phyloP scores from a whole-genome alignment of 2,888 invertebrate species.

The Syritta pipiens region DNA sequence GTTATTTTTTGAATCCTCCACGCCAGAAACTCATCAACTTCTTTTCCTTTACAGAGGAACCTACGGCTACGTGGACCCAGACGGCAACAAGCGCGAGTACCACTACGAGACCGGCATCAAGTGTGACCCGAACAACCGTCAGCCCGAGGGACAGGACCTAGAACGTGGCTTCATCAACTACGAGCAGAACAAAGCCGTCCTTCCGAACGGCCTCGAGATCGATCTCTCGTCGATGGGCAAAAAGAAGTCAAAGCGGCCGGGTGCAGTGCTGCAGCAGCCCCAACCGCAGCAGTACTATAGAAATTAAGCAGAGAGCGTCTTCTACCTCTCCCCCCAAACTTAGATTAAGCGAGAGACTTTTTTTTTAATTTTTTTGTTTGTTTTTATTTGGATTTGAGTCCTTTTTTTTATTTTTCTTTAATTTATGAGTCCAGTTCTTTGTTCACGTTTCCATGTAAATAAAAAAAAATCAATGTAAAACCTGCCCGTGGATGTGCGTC shows the following conservation, averaged over 20 bases:
- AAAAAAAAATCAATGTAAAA: constrained; percentile 40
- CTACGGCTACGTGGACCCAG: constrained; percentile 92
- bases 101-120: constrained; percentile 89
- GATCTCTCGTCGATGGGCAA: constrained; percentile 86
- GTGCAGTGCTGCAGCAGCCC: constrained; percentile 71
- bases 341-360: constrained; percentile 52
- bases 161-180: constrained; percentile 86
- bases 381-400: constrained; percentile 25
- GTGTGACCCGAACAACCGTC: constrained; percentile 80
- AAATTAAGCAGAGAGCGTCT: constrained; percentile 71
- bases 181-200: constrained; percentile 86
- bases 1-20: too few relatives aligned
- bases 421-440: constrained; percentile 61
- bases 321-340: neutral
- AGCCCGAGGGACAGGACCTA: constrained; percentile 80
- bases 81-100: constrained; percentile 89
- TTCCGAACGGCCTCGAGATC: constrained; percentile 86
- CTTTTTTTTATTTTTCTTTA: constrained; percentile 43
- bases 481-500: neutral
- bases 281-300: constrained; percentile 72
- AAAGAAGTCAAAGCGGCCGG: constrained; percentile 85
- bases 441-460: constrained; percentile 50
- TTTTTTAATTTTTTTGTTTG: too few relatives aligned
- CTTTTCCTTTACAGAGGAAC: constrained; percentile 82
- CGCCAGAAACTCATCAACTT: neutral